Evolutionary conservation across 2,888 invertebrate genomes (phyloP).

Genomic region (Tuberolachnus salignus): DNA sequence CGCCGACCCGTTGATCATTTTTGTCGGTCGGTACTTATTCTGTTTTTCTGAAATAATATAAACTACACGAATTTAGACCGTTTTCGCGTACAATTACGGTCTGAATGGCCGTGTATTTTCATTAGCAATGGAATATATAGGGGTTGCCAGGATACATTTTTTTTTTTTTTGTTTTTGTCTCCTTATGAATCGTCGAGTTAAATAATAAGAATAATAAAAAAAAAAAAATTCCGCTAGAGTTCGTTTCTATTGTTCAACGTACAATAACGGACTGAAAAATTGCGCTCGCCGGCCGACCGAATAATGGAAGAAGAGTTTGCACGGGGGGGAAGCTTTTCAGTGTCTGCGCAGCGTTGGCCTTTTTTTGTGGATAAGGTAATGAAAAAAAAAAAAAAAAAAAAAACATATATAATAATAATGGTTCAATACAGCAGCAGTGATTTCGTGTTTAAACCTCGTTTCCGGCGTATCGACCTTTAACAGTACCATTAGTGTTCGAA

Average conservation of each 20-base stretch:
- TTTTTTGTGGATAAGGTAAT: conserved; percentile 53
- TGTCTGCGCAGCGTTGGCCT: conserved; percentile 30
- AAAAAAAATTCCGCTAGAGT: conserved; percentile 14
- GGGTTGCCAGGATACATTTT: too few relatives aligned
- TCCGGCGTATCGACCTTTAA: conserved; percentile 17
- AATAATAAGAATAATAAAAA: conserved; percentile 26
- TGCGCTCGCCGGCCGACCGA: conserved; percentile 33
- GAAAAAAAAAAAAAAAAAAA: too few relatives aligned
- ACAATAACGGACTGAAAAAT: conserved; percentile 40
- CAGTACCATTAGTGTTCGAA: not conserved
- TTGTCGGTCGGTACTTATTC: conserved; percentile 12
- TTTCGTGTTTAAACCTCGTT: conserved; percentile 34
- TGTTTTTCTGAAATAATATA: not conserved
- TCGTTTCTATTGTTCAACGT: conserved; percentile 33
- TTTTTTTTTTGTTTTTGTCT: not conserved
- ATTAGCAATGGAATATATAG: not conserved
- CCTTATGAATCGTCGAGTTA: conserved; percentile 14
- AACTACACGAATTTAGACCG: conserved; percentile 7
- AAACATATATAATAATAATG: too few relatives aligned
- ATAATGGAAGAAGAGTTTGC: conserved; percentile 26
- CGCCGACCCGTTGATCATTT: not conserved
- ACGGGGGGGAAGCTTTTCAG: conserved; percentile 24
- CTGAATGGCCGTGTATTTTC: not conserved
- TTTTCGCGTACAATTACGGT: not conserved
- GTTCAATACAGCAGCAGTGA: conserved; percentile 2